Evolutionary conservation across 2,113 vertebrate genomes (phyloP).

Genomic region (Apteryx mantelli): DNA sequence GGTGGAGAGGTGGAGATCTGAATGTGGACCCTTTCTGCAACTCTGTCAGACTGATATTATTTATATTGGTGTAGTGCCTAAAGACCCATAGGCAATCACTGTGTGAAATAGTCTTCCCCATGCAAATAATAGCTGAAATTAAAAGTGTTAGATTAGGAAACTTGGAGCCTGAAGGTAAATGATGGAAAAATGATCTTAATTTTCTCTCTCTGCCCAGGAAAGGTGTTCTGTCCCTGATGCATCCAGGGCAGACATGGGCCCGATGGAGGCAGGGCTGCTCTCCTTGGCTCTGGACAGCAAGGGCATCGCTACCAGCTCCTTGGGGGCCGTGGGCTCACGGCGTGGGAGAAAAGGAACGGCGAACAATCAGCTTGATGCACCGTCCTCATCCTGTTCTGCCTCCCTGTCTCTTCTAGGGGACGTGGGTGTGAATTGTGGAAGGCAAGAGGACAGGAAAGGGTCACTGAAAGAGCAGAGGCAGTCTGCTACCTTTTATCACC

Average conservation of each 20-base stretch:
- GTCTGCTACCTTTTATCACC: not conserved
- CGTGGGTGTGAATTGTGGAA: not conserved
- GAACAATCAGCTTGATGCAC: not conserved
- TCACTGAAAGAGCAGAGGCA: not conserved
- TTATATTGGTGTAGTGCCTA: not conserved
- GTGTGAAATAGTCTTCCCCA: not conserved
- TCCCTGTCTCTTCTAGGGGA: not conserved
- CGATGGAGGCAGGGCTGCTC: not conserved
- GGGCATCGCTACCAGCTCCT: not conserved
- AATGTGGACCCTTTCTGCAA: not conserved
- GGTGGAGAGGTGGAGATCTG: not conserved
- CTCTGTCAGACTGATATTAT: not conserved
- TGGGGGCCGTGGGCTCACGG: rapidly evolving
- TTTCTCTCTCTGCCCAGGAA: not conserved
- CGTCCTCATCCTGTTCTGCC: not conserved
- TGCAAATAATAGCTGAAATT: not conserved
- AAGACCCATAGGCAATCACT: not conserved
- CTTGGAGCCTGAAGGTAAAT: not conserved
- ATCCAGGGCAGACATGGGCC: not conserved
- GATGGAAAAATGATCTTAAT: not conserved
- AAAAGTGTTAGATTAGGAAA: not conserved
- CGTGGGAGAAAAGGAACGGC: not conserved
- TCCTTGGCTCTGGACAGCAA: not conserved
- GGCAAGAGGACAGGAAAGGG: not conserved
- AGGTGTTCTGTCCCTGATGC: not conserved